phyloP scores from a whole-genome alignment of 2,113 vertebrate genomes.

The Xyrauchen texanus region DNA sequence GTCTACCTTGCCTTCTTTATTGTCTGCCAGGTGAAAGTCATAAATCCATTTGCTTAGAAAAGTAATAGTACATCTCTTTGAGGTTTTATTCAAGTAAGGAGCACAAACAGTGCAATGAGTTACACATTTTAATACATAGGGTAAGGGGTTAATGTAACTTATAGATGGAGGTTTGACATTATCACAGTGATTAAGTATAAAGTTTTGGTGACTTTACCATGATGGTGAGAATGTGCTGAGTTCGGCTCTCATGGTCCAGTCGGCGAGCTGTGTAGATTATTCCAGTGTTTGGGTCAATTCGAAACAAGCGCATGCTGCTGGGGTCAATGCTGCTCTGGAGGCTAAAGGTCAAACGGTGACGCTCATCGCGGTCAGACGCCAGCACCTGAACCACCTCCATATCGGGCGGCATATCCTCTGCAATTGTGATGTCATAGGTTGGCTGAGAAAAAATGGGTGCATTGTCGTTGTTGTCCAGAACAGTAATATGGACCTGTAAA shows the following conservation, averaged over 20 bases:
- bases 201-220: constrained; percentile 76
- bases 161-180: too few species aligned
- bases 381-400: constrained; percentile 90
- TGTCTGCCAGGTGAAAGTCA: too few species aligned
- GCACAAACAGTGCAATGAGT: too few species aligned
- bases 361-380: constrained; percentile 90
- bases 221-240: constrained; percentile 90
- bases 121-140: too few species aligned
- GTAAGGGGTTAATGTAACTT: too few species aligned
- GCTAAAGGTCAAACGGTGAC: constrained; percentile 86
- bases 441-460: constrained; percentile 90
- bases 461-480: constrained; percentile 96
- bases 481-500: constrained; percentile 86
- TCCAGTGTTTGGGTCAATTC: constrained; percentile 84
- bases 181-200: too few species aligned
- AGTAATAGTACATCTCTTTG: too few species aligned
- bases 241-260: constrained; percentile 89
- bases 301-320: constrained; percentile 87
- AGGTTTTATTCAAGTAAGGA: too few species aligned
- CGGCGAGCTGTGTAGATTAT: constrained; percentile 85
- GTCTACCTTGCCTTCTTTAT: too few species aligned
- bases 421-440: constrained; percentile 87
- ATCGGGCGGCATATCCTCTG: constrained; percentile 87
- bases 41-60: too few species aligned
- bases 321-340: constrained; percentile 91